Evolutionary conservation across 1,140 invertebrate genomes (phyloP).

Genomic region (Saccostrea cuccullata): DNA sequence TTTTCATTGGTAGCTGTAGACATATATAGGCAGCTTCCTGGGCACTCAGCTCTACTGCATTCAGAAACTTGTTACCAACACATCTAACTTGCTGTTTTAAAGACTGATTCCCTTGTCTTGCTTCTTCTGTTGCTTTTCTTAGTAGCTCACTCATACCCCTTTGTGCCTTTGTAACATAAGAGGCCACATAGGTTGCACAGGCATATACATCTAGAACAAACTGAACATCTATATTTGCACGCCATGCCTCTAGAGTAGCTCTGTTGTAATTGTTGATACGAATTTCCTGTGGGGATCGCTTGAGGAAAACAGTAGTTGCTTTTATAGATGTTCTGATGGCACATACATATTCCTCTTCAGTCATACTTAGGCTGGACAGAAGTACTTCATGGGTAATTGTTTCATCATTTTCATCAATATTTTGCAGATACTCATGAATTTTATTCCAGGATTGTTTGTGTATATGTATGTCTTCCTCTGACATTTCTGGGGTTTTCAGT

Average conservation of each 20-base stretch:
- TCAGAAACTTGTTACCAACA: conserved; percentile 53
- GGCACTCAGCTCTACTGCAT: conserved; percentile 50
- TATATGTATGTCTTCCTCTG: conserved; percentile 22
- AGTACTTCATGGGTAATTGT: conserved; percentile 45
- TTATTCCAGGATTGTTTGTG: conserved; percentile 24
- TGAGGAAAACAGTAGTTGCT: conserved; percentile 53
- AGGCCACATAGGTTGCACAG: conserved; percentile 56
- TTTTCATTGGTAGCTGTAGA: conserved; percentile 58
- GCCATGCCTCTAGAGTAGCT: conserved; percentile 49
- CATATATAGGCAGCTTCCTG: conserved; percentile 54
- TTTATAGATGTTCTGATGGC: conserved; percentile 52
- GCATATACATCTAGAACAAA: conserved; percentile 59
- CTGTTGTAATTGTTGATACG: conserved; percentile 57
- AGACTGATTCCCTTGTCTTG: conserved; percentile 48
- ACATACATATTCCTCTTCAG: conserved; percentile 47
- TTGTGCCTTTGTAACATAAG: conserved; percentile 55
- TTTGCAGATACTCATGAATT: conserved; percentile 42
- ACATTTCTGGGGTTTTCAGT: conserved; percentile 38
- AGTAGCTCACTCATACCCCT: conserved; percentile 51
- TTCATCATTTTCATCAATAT: conserved; percentile 14
- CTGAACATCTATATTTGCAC: conserved; percentile 60
- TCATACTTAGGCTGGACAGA: conserved; percentile 45
- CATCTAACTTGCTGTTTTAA: conserved; percentile 51
- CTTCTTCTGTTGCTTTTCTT: conserved; percentile 43
- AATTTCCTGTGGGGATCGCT: conserved; percentile 47